Evolutionary conservation across 2,113 vertebrate genomes (phyloP).

Genomic region (Capreolus pygargus): DNA sequence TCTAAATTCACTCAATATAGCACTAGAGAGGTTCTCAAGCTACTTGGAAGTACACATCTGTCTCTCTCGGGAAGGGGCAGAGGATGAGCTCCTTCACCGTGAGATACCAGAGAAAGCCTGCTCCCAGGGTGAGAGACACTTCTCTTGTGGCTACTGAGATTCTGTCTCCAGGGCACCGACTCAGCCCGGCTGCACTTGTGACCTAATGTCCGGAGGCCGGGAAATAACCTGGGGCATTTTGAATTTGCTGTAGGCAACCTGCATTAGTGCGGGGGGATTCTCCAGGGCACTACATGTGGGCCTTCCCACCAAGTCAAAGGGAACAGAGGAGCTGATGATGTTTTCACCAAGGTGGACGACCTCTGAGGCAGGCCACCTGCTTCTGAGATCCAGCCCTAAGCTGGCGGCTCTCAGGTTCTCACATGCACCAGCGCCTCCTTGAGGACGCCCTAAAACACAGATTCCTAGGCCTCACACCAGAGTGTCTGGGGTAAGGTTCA

Average conservation of each 20-base stretch:
- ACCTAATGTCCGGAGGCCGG: background rate
- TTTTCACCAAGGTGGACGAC: background rate
- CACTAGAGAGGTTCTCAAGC: background rate
- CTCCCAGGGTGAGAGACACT: background rate
- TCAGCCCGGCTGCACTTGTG: accelerated
- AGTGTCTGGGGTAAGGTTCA: background rate
- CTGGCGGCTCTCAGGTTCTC: background rate
- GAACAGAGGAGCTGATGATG: background rate
- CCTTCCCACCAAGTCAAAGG: background rate
- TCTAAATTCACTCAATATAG: background rate
- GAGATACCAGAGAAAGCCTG: background rate
- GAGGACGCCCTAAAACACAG: background rate
- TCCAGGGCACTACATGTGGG: background rate
- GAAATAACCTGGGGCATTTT: background rate
- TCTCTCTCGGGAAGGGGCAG: background rate
- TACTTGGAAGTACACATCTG: background rate
- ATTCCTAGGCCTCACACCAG: background rate
- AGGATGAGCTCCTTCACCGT: background rate
- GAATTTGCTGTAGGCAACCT: background rate
- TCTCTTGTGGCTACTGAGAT: background rate
- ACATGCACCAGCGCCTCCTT: background rate
- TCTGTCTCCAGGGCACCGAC: background rate
- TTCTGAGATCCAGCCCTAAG: background rate
- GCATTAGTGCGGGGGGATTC: background rate
- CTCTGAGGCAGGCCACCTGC: background rate